phyloP scores from a whole-genome alignment of 2,113 vertebrate species.

The Scopus umbretta region DNA sequence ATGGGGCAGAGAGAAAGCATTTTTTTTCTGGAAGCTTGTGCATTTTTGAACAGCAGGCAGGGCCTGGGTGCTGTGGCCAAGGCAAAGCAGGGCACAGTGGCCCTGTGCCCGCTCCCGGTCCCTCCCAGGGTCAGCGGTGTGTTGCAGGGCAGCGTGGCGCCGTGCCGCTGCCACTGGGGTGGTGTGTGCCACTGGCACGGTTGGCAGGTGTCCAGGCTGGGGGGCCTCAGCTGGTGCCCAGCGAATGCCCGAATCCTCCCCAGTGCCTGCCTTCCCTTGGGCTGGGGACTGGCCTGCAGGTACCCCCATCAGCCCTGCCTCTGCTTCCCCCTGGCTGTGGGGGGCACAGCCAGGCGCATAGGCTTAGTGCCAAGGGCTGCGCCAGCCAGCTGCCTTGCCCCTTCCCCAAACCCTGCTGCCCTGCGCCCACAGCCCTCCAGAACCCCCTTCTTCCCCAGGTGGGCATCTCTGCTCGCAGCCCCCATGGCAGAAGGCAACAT shows the following conservation, averaged over 20 bases:
- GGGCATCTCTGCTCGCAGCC: neutral
- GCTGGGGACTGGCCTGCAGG: neutral
- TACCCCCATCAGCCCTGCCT: neutral
- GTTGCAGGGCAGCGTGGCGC: neutral
- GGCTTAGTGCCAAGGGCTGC: neutral
- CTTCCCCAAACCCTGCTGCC: neutral
- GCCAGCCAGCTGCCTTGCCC: neutral
- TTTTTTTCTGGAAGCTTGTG: neutral
- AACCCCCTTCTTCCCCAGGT: neutral
- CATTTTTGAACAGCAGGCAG: neutral
- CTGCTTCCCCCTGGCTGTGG: fast-evolving
- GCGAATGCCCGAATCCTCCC: neutral
- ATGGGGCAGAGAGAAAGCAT: neutral
- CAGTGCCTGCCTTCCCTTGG: neutral
- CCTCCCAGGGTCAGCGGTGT: neutral
- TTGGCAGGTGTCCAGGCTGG: neutral
- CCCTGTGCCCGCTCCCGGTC: neutral
- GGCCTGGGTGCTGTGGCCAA: fast-evolving
- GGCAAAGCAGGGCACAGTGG: neutral
- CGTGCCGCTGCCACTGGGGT: neutral
- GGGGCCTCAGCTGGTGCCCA: neutral
- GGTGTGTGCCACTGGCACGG: fast-evolving
- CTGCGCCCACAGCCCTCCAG: neutral
- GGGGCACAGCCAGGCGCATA: fast-evolving
- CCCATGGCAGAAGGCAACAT: neutral